phyloP scores from a whole-genome alignment of 1,140 invertebrate genomes.

The Drosophila tristis region DNA sequence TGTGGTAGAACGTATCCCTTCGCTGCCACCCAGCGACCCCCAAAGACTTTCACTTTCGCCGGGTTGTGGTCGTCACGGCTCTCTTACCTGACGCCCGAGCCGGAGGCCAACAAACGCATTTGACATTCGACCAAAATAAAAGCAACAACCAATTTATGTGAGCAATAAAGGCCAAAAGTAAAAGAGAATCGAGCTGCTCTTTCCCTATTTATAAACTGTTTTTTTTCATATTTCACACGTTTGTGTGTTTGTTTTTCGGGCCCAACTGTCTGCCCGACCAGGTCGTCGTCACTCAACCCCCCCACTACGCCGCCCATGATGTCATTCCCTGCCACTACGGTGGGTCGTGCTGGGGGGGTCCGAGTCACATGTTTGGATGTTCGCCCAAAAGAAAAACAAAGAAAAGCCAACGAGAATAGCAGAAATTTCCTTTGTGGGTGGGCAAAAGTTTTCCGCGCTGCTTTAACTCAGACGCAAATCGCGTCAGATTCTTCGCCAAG shows the following conservation, averaged over 20 bases:
- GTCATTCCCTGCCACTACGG: slow-evolving; percentile 38
- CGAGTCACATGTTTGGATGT: slow-evolving; percentile 74
- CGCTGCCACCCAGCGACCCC: neutral
- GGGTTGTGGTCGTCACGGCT: slow-evolving; percentile 10
- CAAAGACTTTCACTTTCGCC: slow-evolving; percentile 8
- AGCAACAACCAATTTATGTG: slow-evolving; percentile 15
- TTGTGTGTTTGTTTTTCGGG: slow-evolving; percentile 26
- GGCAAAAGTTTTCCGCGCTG: slow-evolving; percentile 20
- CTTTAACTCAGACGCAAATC: slow-evolving; percentile 24
- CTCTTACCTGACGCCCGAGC: neutral
- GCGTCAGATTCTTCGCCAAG: slow-evolving; percentile 22
- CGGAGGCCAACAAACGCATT: slow-evolving; percentile 49
- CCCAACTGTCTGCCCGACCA: slow-evolving; percentile 62
- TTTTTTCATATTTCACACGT: slow-evolving; percentile 46
- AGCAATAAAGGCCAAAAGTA: slow-evolving; percentile 16
- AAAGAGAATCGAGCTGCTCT: slow-evolving; percentile 19
- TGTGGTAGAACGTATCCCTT: neutral
- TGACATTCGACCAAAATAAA: slow-evolving; percentile 41
- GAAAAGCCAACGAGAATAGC: slow-evolving; percentile 17
- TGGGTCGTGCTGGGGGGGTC: slow-evolving; percentile 5
- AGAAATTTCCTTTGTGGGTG: slow-evolving; percentile 35
- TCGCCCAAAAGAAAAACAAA: slow-evolving; percentile 39
- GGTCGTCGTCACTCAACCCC: slow-evolving; percentile 23
- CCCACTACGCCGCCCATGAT: slow-evolving; percentile 54
- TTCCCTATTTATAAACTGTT: slow-evolving; percentile 56